Evolutionary conservation across 2,797 vertebrate genomes (phyloP).

Genomic region (Oreochromis mossambicus): DNA sequence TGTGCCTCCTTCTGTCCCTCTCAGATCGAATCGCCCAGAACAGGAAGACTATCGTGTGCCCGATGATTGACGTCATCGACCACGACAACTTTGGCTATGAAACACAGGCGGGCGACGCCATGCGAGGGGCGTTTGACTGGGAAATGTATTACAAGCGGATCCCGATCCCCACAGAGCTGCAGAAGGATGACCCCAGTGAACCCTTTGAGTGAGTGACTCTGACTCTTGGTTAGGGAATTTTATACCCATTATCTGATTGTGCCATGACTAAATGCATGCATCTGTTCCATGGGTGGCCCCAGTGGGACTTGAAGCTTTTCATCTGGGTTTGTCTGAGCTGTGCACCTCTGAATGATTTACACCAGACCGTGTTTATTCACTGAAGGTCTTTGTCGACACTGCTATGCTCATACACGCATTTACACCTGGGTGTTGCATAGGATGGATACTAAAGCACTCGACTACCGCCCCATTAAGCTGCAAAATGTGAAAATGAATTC

Average conservation of each 20-base stretch:
- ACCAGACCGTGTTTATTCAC: not conserved
- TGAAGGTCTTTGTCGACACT: not conserved
- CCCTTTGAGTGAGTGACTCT: conserved; percentile 88
- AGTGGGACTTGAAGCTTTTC: not conserved
- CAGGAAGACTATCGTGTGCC: conserved; percentile 92
- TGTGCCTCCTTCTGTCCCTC: conserved; percentile 13
- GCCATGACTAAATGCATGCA: not conserved
- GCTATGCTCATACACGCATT: not conserved
- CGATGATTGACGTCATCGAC: conserved; percentile 97
- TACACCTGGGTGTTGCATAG: not conserved
- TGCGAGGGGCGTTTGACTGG: conserved; percentile 97
- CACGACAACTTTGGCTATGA: conserved; percentile 94
- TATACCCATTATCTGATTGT: not conserved
- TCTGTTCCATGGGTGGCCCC: not conserved
- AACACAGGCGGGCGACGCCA: conserved; percentile 93
- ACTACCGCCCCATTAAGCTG: not conserved
- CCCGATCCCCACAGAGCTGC: conserved; percentile 87
- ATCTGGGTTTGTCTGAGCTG: not conserved
- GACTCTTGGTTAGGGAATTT: not conserved
- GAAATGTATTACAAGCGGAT: conserved; percentile 99
- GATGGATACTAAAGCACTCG: not conserved
- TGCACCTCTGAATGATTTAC: not conserved
- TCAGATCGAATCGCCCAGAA: conserved; percentile 92
- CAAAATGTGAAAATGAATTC: not conserved
- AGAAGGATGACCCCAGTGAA: conserved; percentile 87